phyloP scores from a whole-genome alignment of 2,113 vertebrate species.

The Ceyx melanurus region DNA sequence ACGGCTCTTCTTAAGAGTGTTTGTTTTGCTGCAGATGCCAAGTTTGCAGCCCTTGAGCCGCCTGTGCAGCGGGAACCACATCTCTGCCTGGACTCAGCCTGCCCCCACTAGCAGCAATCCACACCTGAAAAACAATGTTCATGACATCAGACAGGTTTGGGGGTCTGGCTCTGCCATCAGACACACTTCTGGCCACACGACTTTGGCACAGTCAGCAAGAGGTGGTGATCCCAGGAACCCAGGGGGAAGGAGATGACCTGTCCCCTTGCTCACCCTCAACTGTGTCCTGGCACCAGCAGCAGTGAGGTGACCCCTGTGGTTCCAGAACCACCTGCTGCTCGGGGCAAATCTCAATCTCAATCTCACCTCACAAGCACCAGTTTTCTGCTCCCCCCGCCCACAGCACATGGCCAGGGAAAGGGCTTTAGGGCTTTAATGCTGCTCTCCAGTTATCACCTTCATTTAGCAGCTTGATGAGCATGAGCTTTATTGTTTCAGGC shows the following conservation, averaged over 20 bases:
- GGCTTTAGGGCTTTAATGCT: not conserved
- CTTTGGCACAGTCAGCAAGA: not conserved
- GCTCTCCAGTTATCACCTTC: not conserved
- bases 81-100: not conserved
- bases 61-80: rapidly evolving
- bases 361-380: not conserved
- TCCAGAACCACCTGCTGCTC: not conserved
- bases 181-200: not conserved
- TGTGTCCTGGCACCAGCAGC: not conserved
- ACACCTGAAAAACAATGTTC: too few species aligned
- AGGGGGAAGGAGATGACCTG: not conserved
- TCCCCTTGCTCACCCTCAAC: not conserved
- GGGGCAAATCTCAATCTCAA: not conserved
- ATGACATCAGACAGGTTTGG: not conserved
- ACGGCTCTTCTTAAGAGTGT: not conserved
- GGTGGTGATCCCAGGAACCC: not conserved
- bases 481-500: not conserved
- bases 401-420: not conserved
- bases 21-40: not conserved
- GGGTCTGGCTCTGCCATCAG: not conserved
- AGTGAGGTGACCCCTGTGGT: not conserved
- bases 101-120: not conserved
- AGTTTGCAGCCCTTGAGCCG: not conserved
- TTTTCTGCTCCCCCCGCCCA: not conserved
- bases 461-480: not conserved